Evolutionary conservation across 2,797 vertebrate species (phyloP), one percentile per base, ranked within the genome.

Genomic region (Margarornis squamiger): DNA sequence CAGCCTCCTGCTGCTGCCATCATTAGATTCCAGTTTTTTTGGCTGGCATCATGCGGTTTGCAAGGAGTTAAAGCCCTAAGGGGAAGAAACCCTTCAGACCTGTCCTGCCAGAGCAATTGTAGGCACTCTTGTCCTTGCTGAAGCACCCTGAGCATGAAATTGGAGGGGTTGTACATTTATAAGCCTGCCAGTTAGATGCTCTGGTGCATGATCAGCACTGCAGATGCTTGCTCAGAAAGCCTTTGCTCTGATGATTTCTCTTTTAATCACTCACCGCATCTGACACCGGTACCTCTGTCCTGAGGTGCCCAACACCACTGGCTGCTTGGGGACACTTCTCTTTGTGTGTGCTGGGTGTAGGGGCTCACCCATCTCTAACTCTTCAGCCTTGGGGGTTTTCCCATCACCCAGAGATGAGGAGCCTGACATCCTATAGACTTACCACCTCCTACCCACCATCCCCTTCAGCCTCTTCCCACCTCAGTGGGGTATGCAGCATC

Each of bases 241-340:
- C 49, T 72, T 68, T 76, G 49, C 61, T 74, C 49, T 62, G 43
- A 18, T 2, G 3, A 45, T 81, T 83, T 67, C 61, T 79, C 26
- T 59, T 70, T 41, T 36, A 11, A 2, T 67, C 10, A 3, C 24
- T 12, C 1, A 1, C 70, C 36, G 30, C 54, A 59, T 74, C 67
- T 45, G 49, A 66, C 0, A 0, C 34, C 0, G 2, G 29, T 54
- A 41, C 58, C 62, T 68, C 67, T 54, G 26, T 59, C 32, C 67
- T 4, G 14, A 49, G 22, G 38, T 57, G 22, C 30, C 23, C 23
- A 13, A 20, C 0, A 1, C 21, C n/a, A 71, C 67, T 1, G 3
- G 36, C 45, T 81, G 41, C 48, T 23, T 76, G 18, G 32, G 65
- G 39, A 5, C 30, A 81, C 32, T 1, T 4, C 29, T 51, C 49